Conservation (phyloP, 2,888 invertebrate genomes). For the Xestia xanthographa region DNA sequence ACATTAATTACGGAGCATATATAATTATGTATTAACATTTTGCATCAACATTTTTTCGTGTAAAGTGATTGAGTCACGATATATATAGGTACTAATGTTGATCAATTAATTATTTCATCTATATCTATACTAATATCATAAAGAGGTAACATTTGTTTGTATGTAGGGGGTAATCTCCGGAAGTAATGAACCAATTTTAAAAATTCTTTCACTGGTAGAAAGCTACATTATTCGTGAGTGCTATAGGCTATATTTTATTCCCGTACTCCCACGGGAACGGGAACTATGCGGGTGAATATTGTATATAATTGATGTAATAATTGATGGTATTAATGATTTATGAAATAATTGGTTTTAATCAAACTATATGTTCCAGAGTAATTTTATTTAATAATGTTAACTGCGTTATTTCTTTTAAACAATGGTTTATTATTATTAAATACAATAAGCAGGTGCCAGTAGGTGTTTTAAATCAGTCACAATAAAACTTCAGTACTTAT, state of each 20-base stretch:
- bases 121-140: too few relatives aligned
- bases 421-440: not conserved
- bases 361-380: not conserved
- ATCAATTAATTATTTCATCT: slow-evolving; percentile 13
- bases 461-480: not conserved
- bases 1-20: slow-evolving; percentile 24
- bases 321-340: not conserved
- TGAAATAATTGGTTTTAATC: not conserved
- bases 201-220: too few relatives aligned
- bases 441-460: not conserved
- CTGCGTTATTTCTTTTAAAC: not conserved
- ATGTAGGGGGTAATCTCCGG: too few relatives aligned
- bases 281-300: too few relatives aligned
- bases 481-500: not conserved
- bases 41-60: not conserved
- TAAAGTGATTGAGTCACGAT: slow-evolving; percentile 1
- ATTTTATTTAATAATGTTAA: not conserved
- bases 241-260: too few relatives aligned
- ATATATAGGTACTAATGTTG: not conserved
- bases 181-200: too few relatives aligned
- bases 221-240: too few relatives aligned
- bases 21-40: slow-evolving; percentile 5
- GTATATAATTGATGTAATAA: not conserved
- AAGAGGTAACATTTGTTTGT: too few relatives aligned
- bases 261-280: too few relatives aligned